Conservation (phyloP, 2,113 vertebrate genomes). For the Lycocorax pyrrhopterus region DNA sequence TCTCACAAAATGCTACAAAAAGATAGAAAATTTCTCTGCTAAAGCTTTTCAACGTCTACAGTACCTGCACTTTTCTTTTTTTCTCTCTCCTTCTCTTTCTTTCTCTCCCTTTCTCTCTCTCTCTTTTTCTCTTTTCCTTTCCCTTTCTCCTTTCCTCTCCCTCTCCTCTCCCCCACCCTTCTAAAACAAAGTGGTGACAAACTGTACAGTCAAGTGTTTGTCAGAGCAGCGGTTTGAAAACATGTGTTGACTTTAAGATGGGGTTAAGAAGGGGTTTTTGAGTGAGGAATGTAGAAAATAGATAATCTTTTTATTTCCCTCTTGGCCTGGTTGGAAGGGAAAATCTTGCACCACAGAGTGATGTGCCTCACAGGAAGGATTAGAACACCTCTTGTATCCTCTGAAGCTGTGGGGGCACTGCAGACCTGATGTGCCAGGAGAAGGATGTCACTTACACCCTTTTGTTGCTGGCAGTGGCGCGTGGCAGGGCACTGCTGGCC, state of each 20-base stretch:
- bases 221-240: not conserved
- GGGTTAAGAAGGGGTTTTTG: not conserved
- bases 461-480: fast-evolving
- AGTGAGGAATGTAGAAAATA: not conserved
- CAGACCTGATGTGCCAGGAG: fast-evolving
- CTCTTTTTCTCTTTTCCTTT: not conserved
- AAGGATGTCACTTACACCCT: not conserved
- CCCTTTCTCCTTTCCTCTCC: not conserved
- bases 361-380: not conserved
- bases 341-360: not conserved
- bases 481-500: fast-evolving
- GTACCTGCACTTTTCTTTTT: not conserved
- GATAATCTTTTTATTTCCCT: not conserved
- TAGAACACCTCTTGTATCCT: not conserved
- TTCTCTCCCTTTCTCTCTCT: fast-evolving
- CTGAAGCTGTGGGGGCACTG: not conserved
- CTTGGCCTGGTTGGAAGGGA: not conserved
- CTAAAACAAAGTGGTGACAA: not conserved
- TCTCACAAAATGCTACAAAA: too few relatives aligned
- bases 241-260: not conserved
- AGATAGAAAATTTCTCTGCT: too few relatives aligned
- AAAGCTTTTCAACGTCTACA: too few relatives aligned
- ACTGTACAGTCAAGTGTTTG: not conserved
- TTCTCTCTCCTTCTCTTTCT: too few relatives aligned
- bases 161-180: not conserved